Evolutionary conservation across 2,113 vertebrate species (phyloP), one percentile per base, ranked within the genome.

Genomic region (Montifringilla adamsi): DNA sequence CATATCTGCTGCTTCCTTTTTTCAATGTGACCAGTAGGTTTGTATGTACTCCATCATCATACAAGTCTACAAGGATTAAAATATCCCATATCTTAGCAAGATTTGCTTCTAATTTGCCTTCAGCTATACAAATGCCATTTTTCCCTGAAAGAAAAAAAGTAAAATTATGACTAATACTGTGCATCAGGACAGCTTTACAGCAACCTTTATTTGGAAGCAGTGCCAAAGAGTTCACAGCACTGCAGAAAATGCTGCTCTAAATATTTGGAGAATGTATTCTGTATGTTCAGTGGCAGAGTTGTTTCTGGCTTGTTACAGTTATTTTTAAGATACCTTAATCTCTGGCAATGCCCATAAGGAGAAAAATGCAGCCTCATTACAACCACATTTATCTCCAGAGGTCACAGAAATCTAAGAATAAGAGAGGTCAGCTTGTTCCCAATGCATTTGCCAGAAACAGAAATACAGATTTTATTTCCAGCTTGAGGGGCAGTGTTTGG

Each of bases 311-410:
- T 72, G 58, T 56, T 64, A 39, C 28, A 13, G 92, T 92, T 96
- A 96, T 97, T 97, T 98, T 97, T 93, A 96, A 96, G 95, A 96
- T 89, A 97, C 96, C 96, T 98, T 97, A 91, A 91, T 95, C 94
- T 93, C 91, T 91, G 81, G 82, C 39, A 46, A 50, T 93, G 90
- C 92, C 43, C 4, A 8, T 59, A 86, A 90, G 52, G 67, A 96
- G 84, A 53, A 93, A 95, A 95, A 84, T 47, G 72, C 59, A 58
- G 69, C 79, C 89, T 96, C 86, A 91, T 87, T 95, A 86, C 95
- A 96, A 92, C 83, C 77, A 72, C 73, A 91, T 96, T 90, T 96
- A 96, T 97, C 90, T 97, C 72, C 44, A 84, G 85, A 91, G 96
- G 95, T 97, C 96, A 96, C 31, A 89, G 79, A 92, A 94, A 95